Base-by-base conservation (phyloP, 2,888 invertebrate species). In the Chelonus formosanus region DNA sequence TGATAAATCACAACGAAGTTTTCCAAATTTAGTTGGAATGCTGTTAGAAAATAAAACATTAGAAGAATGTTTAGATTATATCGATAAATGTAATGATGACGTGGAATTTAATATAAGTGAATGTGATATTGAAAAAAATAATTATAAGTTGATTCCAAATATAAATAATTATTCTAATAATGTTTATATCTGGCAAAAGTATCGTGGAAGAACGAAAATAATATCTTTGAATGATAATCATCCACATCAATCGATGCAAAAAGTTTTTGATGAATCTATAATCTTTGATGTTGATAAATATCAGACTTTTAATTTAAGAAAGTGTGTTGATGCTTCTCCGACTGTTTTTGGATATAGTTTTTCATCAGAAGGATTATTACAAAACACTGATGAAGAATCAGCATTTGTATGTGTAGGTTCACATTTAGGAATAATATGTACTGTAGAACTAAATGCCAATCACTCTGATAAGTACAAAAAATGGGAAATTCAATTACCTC, bases 321-420 rank as follows among this genome's bases (percentile, higher is more conserved):
- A 94, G 84, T 96, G 96, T 85, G 89, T 96, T 6, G 95, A 96
- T 86, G 91, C 93, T 5, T 89, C 93, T 8, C 92, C 94, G 31
- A 85, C 88, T 32, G 73, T 89, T 59, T 87, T 88, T 73, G 74
- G 84, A 63, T 86, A 40, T 6, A 6, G 6, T 40, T 40, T 40
- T 20, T 20, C 20, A 20, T 20, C 20, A 20, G 20, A 20, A 20
- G 20, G 20, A 20, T 20, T 20, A 20, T 20, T 20, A 20, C 20
- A 20, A 20, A 20, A 71, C 81, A 86, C 86, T 45, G 83, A 84
- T 59, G 76, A 74, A 8, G 74, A 79, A 43, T 76, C 75, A 40
- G 40, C 40, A 4, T 84, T 84, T 63, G 85, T 88, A 3, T 86
- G 88, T 45, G 88, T 91, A 67, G 92, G 92, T 4, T 90, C 91